phyloP scores from a whole-genome alignment of 2,888 invertebrate species.

The Mellilla xanthometata region DNA sequence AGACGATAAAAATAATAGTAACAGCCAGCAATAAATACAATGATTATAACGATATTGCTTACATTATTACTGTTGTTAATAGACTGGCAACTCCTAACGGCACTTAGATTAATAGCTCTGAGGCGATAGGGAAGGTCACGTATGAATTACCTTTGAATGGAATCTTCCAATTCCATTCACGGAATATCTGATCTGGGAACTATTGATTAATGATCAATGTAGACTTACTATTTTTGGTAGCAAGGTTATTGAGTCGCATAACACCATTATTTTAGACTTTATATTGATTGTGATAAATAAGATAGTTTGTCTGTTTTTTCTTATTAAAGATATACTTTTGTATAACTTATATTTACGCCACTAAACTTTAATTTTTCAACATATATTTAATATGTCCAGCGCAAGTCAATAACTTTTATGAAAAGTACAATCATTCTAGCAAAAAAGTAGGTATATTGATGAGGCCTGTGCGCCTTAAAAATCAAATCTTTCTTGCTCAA shows the following conservation, averaged over 20 bases:
- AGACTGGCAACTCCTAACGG: constrained; percentile 14
- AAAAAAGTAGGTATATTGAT: too few relatives aligned
- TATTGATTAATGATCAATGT: background rate
- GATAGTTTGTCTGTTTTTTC: too few relatives aligned
- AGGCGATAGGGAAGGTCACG: constrained; percentile 2
- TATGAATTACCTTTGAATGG: constrained; percentile 6
- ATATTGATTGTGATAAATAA: too few relatives aligned
- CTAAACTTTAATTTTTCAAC: too few relatives aligned
- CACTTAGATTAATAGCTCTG: constrained; percentile 17
- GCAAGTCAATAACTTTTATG: too few relatives aligned
- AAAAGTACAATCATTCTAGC: too few relatives aligned
- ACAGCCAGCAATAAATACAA: constrained; percentile 13
- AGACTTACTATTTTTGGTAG: background rate
- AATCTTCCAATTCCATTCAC: constrained; percentile 1
- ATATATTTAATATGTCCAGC: too few relatives aligned
- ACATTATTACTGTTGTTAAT: constrained; percentile 15
- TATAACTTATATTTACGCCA: too few relatives aligned
- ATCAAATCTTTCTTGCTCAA: background rate
- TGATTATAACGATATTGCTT: constrained; percentile 14
- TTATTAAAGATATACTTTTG: too few relatives aligned
- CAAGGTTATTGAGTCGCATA: too few relatives aligned
- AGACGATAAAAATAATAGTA: constrained; percentile 13
- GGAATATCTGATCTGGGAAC: constrained; percentile 4
- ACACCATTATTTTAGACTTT: too few relatives aligned
- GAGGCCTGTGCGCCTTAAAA: too few relatives aligned